Evolutionary conservation across 2,113 vertebrate species (phyloP), one percentile per base, ranked within the genome.

Genomic region (Platysteira castanea): DNA sequence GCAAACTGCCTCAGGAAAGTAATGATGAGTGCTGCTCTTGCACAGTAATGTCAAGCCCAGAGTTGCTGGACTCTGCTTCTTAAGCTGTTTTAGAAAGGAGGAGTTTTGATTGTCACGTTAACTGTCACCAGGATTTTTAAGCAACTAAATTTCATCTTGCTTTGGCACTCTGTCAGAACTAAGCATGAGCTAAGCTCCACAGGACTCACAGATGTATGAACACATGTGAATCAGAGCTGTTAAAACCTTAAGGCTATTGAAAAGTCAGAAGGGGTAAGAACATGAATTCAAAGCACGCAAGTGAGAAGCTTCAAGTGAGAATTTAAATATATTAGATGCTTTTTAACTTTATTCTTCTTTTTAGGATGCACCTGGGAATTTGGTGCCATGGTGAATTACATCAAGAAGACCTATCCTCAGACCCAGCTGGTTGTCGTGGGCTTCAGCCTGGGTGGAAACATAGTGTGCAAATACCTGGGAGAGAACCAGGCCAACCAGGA

Each of bases 281-380:
- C 21, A 46, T 77, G 68, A 59, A 86, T 33, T 50, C 74, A 35
- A 59, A 83, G 60, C 60, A 37, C 0, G 1, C 41, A 88, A 11
- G 44, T 79, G 37, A 75, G 37, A 75, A 82, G 10, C 10, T 33
- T 56, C 21, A 17, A 42, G 37, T 15, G 12, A 56, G 54, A 41
- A 41, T 64, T 44, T 44, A 17, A 15, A 54, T 44, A 9, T 86
- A 79, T 80, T 83, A 18, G 16, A 27, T 59, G 6, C 14, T 59
- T 75, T 54, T 82, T 81, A 73, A 89, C 37, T 74, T 81, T 53
- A 12, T 78, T n/a, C 15, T 96, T 89, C 64, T 18, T 68, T 96
- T 90, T 78, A 99, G 99, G 99, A 61, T 99, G 99, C 95, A 99
- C 99, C 1, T 99, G 99, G 99, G 99, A 99, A 86, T 99, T 99